Evolutionary conservation across 2,113 vertebrate genomes (phyloP), one percentile per base, ranked within the genome.

Genomic region (Forbesichthys agassizii): DNA sequence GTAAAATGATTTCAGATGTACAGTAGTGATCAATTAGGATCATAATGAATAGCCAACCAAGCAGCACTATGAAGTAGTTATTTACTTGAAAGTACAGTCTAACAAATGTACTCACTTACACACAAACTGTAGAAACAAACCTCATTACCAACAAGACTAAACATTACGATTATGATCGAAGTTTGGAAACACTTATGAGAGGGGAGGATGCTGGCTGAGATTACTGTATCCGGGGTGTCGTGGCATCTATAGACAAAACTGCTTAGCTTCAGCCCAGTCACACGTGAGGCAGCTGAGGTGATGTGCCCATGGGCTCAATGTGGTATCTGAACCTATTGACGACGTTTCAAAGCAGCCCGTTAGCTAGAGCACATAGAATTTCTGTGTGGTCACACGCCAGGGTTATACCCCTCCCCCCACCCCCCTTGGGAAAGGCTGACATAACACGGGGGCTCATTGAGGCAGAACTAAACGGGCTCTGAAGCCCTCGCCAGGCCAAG

Each of bases 311-410:
- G 74, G 70, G 78, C 77, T 88, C 82, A 90, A 80, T 84, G 85
- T 81, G 36, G 85, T 72, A 78, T 87, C 82, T 91, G 84, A 88
- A 88, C 83, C 83, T 84, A 86, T 86, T 90, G 86, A 89, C 64
- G 60, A 63, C 65, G 81, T 89, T 87, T 90, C 86, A 90, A 90
- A 91, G 90, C 86, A 71, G 69, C 67, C 64, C 77, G 60, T 83
- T 86, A 81, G 86, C 90, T 70, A 90, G 84, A 90, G 85, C 86
- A 86, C 71, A 92, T 86, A 89, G 84, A 89, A 82, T 90, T 91
- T 92, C 88, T 93, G 92, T 88, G 79, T 89, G 90, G 86, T 72
- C 81, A 90, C 89, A 85, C 81, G 79, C 80, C 81, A 84, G 80
- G 84, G 78, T 27, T 27, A 27, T 27, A 27, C 27, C 27, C 27